Base-by-base conservation (phyloP, 1,140 invertebrate genomes). In the Drosophila murphyi region DNA sequence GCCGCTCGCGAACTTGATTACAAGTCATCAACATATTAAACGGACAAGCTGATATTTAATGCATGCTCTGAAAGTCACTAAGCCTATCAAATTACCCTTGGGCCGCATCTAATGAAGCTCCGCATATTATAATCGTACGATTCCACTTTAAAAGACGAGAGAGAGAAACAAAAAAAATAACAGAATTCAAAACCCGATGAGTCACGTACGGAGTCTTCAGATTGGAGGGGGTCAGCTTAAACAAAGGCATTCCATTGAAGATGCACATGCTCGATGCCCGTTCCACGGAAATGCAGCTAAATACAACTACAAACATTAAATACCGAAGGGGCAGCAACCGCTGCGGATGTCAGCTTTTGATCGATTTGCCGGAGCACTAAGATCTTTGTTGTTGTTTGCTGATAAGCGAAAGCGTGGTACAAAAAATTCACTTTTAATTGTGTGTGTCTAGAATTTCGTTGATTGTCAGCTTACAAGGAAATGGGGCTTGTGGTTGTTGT, bases 181-280 rank as follows among this genome's bases (percentile, higher is more conserved):
- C 64, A 64, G 51, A 54, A 54, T 32, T 45, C 47, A 51, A 72
- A 78, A 75, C 6, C 20, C 48, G 70, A 88, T 88, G 83, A 88
- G 80, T 88, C 83, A 88, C 73, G 65, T 68, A 28, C 51, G 37
- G 20, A 32, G 43, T 20, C 67, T 59, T 43, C 29, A 45, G 43
- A 81, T 61, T 61, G 72, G 72, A 61, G 64, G 70, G 61, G 48
- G 51, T 45, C 47, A 52, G 41, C 43, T 72, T n/a, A 32, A 71
- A 87, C 83, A 87, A 87, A 88, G 83, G 52, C 82, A 87, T 87
- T 80, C 83, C 83, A 88, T 80, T 82, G 72, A 83, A 80, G 83
- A 82, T 82, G 76, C 81, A 73, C 71, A 69, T 68, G 63, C 31
- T 37, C 47, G 62, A 7, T 35, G 54, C 32, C 20, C 20, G 29